These are phyloP conservation scores for Cataglyphis cursor DNA, from an alignment of 2,888 invertebrate species.

Conservation along the genomic window DNA sequence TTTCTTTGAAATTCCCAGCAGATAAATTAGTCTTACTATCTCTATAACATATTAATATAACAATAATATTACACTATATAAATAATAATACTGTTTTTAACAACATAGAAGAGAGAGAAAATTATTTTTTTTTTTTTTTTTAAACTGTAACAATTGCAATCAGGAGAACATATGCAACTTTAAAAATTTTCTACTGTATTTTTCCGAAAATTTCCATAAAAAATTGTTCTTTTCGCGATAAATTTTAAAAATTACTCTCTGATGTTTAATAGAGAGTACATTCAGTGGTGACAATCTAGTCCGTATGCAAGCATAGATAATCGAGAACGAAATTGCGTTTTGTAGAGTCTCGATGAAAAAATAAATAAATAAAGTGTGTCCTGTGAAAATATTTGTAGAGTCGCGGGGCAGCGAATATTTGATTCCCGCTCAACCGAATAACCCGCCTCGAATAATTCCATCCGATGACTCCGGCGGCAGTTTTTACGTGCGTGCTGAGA, in stretches of 20 bases:
- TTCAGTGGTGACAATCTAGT: not conserved
- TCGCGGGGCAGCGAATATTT: conserved; percentile 32
- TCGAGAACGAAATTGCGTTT: conserved; percentile 47
- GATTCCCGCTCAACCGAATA: conserved; percentile 29
- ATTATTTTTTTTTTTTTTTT: not conserved
- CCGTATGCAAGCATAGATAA: not conserved
- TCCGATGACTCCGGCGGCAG: not conserved
- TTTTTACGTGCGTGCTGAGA: conserved; percentile 19
- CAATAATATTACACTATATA: not conserved
- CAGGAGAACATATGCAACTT: not conserved
- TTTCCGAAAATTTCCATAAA: not conserved
- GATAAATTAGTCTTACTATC: not conserved
- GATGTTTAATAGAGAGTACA: not conserved
- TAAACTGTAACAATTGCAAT: not conserved
- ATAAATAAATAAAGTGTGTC: conserved; percentile 48
- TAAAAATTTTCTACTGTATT: not conserved
- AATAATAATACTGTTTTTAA: not conserved
- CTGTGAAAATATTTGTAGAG: conserved; percentile 43
- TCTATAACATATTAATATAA: not conserved
- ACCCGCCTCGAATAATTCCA: conserved; percentile 26
- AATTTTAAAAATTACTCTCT: conserved; percentile 26
- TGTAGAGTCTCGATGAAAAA: conserved; percentile 48
- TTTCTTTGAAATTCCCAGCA: not conserved
- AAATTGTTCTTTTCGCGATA: conserved; percentile 14
- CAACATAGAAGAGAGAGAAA: not conserved